Percentiles rank a stretch among this genome's conserved stretches.
Conservation (phyloP, 1,140 invertebrate genomes). For the Potamilus streckersoni region DNA sequence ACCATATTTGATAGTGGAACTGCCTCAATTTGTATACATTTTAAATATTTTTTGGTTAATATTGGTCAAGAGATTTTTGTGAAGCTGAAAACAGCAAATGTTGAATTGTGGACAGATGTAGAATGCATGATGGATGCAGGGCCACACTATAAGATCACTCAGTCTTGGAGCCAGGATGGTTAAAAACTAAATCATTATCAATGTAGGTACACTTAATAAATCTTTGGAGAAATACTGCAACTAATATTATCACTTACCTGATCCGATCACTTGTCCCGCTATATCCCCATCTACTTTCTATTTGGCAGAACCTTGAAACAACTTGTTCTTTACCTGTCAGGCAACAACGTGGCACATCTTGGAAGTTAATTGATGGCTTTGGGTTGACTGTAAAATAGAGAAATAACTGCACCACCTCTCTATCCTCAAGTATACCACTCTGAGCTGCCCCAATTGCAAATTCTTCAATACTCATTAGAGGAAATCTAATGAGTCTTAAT, state of each 20-base stretch:
- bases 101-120: too few species aligned
- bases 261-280: constrained; percentile 88
- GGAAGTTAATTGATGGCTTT: constrained; percentile 79
- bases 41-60: too few species aligned
- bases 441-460: constrained; percentile 84
- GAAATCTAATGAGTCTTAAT: constrained; percentile 83
- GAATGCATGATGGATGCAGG: too few species aligned
- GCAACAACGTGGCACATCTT: constrained; percentile 81
- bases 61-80: too few species aligned
- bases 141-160: too few species aligned
- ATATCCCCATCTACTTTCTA: constrained; percentile 88
- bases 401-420: constrained; percentile 83
- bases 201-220: too few species aligned
- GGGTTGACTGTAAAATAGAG: constrained; percentile 86
- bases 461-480: constrained; percentile 88
- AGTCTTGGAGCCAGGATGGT: too few species aligned
- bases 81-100: too few species aligned
- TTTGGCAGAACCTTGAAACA: constrained; percentile 84
- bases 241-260: constrained; percentile 68
- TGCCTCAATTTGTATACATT: too few species aligned
- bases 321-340: constrained; percentile 87
- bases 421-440: constrained; percentile 78
- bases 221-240: too few species aligned
- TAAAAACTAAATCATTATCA: too few species aligned
- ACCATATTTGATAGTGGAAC: too few species aligned